These are phyloP conservation scores for Drosophila cognata DNA, from an alignment of 2,888 invertebrate genomes.

Conservation along the genomic window DNA sequence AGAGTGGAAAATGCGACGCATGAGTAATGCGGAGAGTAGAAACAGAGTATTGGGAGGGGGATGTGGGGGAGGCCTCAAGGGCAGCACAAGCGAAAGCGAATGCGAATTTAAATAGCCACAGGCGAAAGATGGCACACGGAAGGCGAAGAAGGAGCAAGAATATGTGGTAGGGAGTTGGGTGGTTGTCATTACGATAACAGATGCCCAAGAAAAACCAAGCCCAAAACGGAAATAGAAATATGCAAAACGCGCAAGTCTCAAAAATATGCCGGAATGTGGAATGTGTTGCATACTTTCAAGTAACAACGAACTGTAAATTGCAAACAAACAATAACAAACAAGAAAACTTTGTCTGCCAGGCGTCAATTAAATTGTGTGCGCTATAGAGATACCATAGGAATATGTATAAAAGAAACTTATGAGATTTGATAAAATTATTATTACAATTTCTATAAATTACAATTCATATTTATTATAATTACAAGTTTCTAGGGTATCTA, in stretches of 20 bases:
- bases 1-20: constrained; percentile 36
- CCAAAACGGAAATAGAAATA: constrained; percentile 20
- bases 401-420: background rate
- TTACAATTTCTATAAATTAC: background rate
- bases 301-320: constrained; percentile 21
- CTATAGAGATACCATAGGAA: background rate
- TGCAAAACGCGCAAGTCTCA: constrained; percentile 41
- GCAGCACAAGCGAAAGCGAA: constrained; percentile 60
- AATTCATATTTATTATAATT: background rate
- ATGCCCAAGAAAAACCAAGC: constrained; percentile 19
- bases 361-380: background rate
- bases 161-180: background rate
- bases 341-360: background rate
- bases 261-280: constrained; percentile 33
- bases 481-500: background rate
- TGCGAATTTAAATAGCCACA: constrained; percentile 66
- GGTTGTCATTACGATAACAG: constrained; percentile 47
- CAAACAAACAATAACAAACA: constrained; percentile 15
- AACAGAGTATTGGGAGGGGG: background rate
- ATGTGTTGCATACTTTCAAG: constrained; percentile 76
- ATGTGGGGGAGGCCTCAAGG: constrained; percentile 49
- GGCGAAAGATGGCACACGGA: background rate
- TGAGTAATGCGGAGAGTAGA: constrained; percentile 59
- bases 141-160: background rate
- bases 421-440: background rate